Percentiles rank a stretch among this genome's conserved stretches.
phyloP scores from a whole-genome alignment of 2,888 invertebrate genomes.

The Tetragonisca angustula region DNA sequence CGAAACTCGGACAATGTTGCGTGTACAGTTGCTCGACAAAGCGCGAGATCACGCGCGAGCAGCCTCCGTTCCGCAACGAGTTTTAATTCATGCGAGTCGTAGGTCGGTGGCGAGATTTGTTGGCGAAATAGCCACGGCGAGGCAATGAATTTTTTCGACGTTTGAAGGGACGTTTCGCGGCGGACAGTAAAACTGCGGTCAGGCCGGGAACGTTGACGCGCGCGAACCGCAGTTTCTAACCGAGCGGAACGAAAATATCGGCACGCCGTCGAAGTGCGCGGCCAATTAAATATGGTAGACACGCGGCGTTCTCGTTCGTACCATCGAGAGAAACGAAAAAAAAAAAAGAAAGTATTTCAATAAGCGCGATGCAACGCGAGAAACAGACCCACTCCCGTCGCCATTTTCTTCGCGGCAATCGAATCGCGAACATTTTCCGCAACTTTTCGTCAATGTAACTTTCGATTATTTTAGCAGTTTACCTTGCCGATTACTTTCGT shows the following conservation, averaged over 20 bases:
- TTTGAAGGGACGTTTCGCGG: slow-evolving; percentile 44
- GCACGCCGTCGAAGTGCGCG: slow-evolving; percentile 57
- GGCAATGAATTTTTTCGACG: slow-evolving; percentile 19
- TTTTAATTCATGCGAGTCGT: background rate
- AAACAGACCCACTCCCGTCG: background rate
- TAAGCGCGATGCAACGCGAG: slow-evolving; percentile 6
- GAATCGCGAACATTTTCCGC: background rate
- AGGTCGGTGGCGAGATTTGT: background rate
- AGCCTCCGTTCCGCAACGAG: background rate
- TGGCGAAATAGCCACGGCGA: background rate
- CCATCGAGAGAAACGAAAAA: background rate
- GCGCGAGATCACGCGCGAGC: background rate
- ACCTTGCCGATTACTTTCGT: background rate
- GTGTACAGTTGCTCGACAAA: background rate
- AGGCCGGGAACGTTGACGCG: slow-evolving; percentile 63
- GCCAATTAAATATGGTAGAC: slow-evolving; percentile 63
- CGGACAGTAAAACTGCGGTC: slow-evolving; percentile 66
- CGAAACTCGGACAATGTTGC: no score
- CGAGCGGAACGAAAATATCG: slow-evolving; percentile 70
- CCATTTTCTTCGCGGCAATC: slow-evolving; percentile 9
- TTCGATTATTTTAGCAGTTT: background rate
- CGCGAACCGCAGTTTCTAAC: slow-evolving; percentile 67
- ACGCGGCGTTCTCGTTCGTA: slow-evolving; percentile 3
- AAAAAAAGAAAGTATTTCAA: slow-evolving; percentile 27
- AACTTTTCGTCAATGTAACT: slow-evolving; percentile 1